Percentiles rank a stretch among this genome's conserved stretches.
These are phyloP conservation scores for Atherinosoma microstoma DNA, from an alignment of 2,797 vertebrate species.

Conservation along the genomic window DNA sequence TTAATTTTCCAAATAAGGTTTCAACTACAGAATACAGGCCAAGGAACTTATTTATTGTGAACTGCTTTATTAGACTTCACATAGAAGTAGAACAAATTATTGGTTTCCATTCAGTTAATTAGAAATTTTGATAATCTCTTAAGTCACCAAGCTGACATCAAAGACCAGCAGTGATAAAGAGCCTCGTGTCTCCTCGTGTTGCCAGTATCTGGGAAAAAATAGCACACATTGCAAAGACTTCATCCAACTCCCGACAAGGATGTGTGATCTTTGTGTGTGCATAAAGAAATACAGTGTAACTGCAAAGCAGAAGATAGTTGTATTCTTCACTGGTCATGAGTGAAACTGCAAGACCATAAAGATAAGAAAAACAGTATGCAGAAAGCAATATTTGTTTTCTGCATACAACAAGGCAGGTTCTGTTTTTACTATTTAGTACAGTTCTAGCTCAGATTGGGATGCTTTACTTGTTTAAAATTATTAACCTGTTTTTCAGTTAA, in stretches of 20 bases:
- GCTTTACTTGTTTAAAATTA: neutral
- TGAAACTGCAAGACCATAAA: neutral
- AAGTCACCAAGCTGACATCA: neutral
- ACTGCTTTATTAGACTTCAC: neutral
- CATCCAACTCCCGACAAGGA: neutral
- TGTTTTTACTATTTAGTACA: neutral
- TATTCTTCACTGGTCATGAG: neutral
- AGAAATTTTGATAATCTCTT: neutral
- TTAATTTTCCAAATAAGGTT: neutral
- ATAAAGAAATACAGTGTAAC: neutral
- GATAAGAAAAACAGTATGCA: neutral
- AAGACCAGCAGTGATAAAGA: neutral
- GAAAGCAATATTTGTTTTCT: too few species aligned
- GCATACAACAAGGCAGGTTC: too few species aligned
- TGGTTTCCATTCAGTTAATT: neutral
- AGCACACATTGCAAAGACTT: neutral
- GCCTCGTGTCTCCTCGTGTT: too few species aligned
- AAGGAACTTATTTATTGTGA: neutral
- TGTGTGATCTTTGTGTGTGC: neutral
- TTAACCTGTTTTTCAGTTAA: neutral
- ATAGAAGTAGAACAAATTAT: neutral
- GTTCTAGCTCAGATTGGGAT: too few species aligned
- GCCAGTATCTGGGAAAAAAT: too few species aligned
- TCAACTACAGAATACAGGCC: neutral
- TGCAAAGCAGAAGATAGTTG: neutral